phyloP scores from a whole-genome alignment of 2,113 vertebrate genomes.

The Calidris pygmaea region DNA sequence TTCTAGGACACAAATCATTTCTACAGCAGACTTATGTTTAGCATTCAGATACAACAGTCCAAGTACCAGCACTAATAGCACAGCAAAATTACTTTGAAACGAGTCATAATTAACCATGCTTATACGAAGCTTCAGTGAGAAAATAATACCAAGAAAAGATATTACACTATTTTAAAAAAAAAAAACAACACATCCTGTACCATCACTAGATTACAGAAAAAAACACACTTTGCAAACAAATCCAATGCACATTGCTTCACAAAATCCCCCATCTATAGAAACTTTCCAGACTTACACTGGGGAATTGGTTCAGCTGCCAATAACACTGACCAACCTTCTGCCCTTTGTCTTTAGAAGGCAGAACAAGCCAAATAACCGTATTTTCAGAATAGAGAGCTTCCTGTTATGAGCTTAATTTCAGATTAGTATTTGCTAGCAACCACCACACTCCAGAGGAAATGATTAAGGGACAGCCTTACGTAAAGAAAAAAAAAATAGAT shows the following conservation, averaged over 20 bases:
- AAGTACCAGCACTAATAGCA: conserved; percentile 48
- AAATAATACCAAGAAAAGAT: background rate
- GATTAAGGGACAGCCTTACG: background rate
- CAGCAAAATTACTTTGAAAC: conserved; percentile 26
- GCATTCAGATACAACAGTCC: background rate
- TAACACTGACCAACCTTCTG: conserved; percentile 17
- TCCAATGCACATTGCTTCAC: conserved; percentile 27
- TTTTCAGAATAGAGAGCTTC: conserved; percentile 30
- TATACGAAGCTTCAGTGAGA: background rate
- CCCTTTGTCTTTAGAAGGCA: conserved; percentile 28
- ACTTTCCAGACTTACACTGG: background rate
- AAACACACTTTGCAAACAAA: background rate
- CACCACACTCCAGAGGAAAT: conserved; percentile 52
- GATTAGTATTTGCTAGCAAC: conserved; percentile 46
- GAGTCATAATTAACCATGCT: conserved; percentile 40
- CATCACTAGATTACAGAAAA: conserved; percentile 9
- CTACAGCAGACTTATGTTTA: background rate
- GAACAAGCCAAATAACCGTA: background rate
- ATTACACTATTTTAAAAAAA: background rate
- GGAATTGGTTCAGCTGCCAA: conserved; percentile 32
- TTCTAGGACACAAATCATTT: background rate
- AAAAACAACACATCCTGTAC: background rate
- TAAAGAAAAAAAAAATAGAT: background rate
- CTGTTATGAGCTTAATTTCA: conserved; percentile 50
- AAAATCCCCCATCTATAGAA: background rate